Percentiles rank a stretch among this genome's conserved stretches.
Evolutionary conservation across 2,888 invertebrate genomes (phyloP).

Genomic region (Hypsopygia costalis): DNA sequence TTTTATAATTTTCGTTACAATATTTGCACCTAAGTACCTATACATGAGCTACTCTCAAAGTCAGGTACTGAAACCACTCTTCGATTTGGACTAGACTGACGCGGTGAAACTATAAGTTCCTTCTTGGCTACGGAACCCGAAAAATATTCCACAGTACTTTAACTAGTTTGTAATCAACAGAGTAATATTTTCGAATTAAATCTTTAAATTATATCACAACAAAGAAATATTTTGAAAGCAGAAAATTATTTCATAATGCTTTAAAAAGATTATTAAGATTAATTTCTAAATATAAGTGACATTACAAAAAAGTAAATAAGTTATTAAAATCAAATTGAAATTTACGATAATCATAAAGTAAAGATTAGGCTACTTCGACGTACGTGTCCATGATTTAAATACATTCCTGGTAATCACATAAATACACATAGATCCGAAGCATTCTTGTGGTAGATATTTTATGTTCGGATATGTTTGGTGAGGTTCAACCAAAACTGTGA

Average conservation of each 20-base stretch:
- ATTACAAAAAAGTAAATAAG: slow-evolving; percentile 59
- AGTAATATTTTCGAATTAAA: slow-evolving; percentile 20
- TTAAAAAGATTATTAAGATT: slow-evolving; percentile 53
- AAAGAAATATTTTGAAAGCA: slow-evolving; percentile 36
- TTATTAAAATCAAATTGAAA: slow-evolving; percentile 73
- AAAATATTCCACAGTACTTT: too few species aligned
- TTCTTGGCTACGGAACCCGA: too few species aligned
- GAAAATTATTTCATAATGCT: slow-evolving; percentile 37
- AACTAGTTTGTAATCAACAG: slow-evolving; percentile 19
- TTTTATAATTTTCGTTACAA: too few species aligned
- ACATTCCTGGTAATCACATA: slow-evolving; percentile 52
- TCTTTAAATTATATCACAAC: slow-evolving; percentile 21
- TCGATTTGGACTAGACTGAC: too few species aligned
- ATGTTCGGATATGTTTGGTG: slow-evolving; percentile 49
- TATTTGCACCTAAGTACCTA: too few species aligned
- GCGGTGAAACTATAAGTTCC: too few species aligned
- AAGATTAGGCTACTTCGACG: slow-evolving; percentile 58
- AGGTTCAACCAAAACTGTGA: slow-evolving; percentile 65
- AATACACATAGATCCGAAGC: slow-evolving; percentile 54
- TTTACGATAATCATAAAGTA: slow-evolving; percentile 73
- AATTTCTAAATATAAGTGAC: slow-evolving; percentile 46
- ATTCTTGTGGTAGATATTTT: slow-evolving; percentile 60
- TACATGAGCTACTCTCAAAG: too few species aligned
- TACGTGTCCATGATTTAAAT: slow-evolving; percentile 57
- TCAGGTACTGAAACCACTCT: too few species aligned